A percentile compares a stretch with the other conserved stretches of the same genome.
Evolutionary conservation across 1,140 invertebrate species (phyloP).

Genomic region (Drosophila saltans): DNA sequence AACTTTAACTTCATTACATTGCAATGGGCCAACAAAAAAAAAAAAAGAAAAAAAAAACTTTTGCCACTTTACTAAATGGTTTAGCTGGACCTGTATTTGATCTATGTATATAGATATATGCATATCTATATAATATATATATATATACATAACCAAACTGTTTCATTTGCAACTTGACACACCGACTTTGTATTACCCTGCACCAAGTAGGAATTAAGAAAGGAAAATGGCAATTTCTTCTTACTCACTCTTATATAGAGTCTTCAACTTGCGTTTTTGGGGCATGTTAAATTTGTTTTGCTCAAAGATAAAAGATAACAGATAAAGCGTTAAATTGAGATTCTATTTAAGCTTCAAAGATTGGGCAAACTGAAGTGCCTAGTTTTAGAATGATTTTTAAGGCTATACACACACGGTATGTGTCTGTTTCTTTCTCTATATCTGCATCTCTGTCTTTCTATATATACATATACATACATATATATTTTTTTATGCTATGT

Average conservation of each 20-base stretch:
- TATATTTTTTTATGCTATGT: slow-evolving; percentile 25
- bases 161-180: not conserved
- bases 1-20: not conserved
- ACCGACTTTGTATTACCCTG: not conserved
- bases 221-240: no score
- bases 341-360: no score
- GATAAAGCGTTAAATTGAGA: no score
- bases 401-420: no score
- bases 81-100: not conserved
- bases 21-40: not conserved
- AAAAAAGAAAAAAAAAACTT: slow-evolving; percentile 9
- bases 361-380: no score
- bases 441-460: not conserved
- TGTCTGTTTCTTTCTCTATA: not conserved
- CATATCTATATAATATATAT: not conserved
- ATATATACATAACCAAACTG: not conserved
- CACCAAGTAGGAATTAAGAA: no score
- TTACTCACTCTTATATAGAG: no score
- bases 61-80: slow-evolving; percentile 8
- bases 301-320: no score
- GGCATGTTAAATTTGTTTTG: no score
- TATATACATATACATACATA: no score
- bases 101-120: not conserved
- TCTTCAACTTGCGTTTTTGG: no score
- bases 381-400: no score